These are phyloP conservation scores for Volucella inanis DNA, from an alignment of 2,888 invertebrate species.

Conservation along the genomic window DNA sequence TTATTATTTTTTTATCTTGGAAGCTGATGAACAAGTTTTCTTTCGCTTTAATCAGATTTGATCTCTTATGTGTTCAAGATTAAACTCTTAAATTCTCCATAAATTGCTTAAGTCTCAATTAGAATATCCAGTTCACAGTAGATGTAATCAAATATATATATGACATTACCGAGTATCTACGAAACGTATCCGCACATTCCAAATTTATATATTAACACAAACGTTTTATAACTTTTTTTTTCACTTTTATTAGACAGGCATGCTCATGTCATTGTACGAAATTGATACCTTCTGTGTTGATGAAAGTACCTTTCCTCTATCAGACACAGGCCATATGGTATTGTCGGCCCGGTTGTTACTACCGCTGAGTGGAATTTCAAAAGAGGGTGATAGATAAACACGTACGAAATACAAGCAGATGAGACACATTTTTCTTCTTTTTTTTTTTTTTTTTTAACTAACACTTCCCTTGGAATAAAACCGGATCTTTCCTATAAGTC, in stretches of 20 bases:
- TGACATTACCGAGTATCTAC: too few relatives aligned
- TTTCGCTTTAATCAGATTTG: too few relatives aligned
- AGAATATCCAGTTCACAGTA: too few relatives aligned
- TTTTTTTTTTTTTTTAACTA: constrained; percentile 17
- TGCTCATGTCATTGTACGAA: not conserved
- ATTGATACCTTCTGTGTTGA: constrained; percentile 27
- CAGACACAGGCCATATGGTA: constrained; percentile 57
- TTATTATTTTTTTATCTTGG: too few relatives aligned
- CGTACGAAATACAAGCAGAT: constrained; percentile 41
- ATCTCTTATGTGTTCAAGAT: too few relatives aligned
- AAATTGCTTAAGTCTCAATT: too few relatives aligned
- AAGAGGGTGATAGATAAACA: constrained; percentile 53
- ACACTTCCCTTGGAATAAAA: not conserved
- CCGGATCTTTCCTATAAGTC: constrained; percentile 24
- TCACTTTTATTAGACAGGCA: constrained; percentile 6
- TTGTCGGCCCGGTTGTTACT: constrained; percentile 27
- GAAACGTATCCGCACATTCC: too few relatives aligned
- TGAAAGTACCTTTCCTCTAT: constrained; percentile 45
- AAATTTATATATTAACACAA: not conserved
- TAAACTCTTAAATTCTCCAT: too few relatives aligned
- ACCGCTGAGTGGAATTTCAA: constrained; percentile 56
- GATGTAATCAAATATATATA: too few relatives aligned
- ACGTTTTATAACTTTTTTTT: not conserved
- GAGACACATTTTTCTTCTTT: constrained; percentile 27
- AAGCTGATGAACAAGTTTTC: too few relatives aligned